Evolutionary conservation across 1,140 invertebrate genomes (phyloP).

Genomic region (Bombus difficillimus): DNA sequence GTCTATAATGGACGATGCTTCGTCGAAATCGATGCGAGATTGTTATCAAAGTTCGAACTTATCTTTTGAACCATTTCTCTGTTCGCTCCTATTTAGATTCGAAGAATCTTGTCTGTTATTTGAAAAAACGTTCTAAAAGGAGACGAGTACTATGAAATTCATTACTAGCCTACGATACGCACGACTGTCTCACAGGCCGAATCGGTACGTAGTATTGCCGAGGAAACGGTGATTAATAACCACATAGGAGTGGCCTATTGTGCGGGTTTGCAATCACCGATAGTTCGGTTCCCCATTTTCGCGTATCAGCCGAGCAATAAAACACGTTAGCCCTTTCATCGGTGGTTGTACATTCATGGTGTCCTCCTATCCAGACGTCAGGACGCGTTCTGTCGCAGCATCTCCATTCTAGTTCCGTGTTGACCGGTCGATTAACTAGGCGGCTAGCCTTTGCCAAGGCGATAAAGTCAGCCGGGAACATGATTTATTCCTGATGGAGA

Average conservation of each 20-base stretch:
- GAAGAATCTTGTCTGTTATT: neutral
- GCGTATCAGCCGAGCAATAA: slow-evolving; percentile 67
- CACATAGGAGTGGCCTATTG: slow-evolving; percentile 45
- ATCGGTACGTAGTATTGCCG: slow-evolving; percentile 18
- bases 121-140: no score
- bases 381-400: slow-evolving; percentile 29
- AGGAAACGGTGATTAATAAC: slow-evolving; percentile 68
- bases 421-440: slow-evolving; percentile 39
- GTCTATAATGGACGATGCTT: neutral
- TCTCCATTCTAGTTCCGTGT: slow-evolving; percentile 43
- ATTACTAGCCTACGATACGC: neutral
- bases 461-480: slow-evolving; percentile 36
- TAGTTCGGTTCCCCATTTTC: slow-evolving; percentile 45
- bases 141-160: neutral
- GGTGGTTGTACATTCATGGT: slow-evolving; percentile 42
- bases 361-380: slow-evolving; percentile 33
- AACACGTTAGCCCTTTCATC: slow-evolving; percentile 61
- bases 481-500: slow-evolving; percentile 46
- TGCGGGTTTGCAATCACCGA: slow-evolving; percentile 33
- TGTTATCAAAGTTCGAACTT: neutral
- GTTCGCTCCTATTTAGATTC: neutral
- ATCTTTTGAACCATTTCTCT: neutral
- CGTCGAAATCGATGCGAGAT: neutral
- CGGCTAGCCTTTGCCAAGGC: slow-evolving; percentile 16
- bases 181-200: no score